These are phyloP conservation scores for Ciconia boyciana DNA, from an alignment of 2,113 vertebrate species.

Conservation along the genomic window DNA sequence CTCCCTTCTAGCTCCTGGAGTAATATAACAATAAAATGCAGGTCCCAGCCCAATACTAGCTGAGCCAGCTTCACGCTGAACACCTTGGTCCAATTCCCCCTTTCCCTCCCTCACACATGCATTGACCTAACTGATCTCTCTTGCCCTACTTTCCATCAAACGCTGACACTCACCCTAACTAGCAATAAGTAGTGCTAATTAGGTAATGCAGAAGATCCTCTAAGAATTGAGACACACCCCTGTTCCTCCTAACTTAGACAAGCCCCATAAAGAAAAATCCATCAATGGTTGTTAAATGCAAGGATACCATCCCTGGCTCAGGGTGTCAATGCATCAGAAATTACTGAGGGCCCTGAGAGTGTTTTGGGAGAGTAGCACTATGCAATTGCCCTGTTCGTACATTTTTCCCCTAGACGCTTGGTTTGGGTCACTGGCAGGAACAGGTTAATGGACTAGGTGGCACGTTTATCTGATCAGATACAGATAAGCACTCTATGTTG, in stretches of 20 bases:
- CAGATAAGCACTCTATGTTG: rapidly evolving
- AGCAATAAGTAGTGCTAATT: neutral
- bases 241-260: neutral
- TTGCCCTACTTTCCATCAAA: neutral
- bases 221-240: neutral
- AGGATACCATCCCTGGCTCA: neutral
- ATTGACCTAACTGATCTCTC: neutral
- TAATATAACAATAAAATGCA: neutral
- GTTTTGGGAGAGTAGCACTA: neutral
- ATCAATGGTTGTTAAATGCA: neutral
- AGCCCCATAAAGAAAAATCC: neutral
- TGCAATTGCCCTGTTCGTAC: neutral
- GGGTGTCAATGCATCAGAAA: neutral
- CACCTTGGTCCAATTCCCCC: neutral
- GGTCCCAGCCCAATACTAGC: neutral
- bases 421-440: neutral
- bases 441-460: neutral
- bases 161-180: neutral
- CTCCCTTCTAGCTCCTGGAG: neutral
- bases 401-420: neutral
- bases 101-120: neutral
- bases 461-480: neutral
- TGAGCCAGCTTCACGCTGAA: neutral
- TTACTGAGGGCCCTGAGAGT: neutral
- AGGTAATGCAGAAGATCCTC: neutral